Percentiles rank a stretch among this genome's conserved stretches.
Conservation (phyloP, 2,797 vertebrate species). For the Pelochelys cantorii region DNA sequence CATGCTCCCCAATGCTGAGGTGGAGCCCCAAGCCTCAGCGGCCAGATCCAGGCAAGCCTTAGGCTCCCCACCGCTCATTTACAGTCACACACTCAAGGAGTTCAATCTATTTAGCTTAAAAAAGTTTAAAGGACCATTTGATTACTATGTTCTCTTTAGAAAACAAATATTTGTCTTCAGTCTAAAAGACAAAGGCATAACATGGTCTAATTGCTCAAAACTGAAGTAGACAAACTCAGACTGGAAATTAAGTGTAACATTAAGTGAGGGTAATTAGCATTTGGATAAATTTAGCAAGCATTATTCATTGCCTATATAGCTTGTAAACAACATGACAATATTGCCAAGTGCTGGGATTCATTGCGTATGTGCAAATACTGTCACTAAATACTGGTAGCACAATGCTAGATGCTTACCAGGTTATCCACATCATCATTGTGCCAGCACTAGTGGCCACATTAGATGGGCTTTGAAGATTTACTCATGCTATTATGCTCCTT, state of each 20-base stretch:
- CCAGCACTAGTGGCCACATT: background rate
- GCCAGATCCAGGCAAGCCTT: too few species aligned
- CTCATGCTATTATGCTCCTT: background rate
- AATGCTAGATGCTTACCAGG: background rate
- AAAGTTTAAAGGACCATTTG: too few species aligned
- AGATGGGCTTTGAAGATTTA: background rate
- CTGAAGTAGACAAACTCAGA: background rate
- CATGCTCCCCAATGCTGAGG: too few species aligned
- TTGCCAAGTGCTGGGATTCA: background rate
- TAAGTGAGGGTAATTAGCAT: background rate
- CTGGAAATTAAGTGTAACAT: background rate
- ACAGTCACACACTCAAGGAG: background rate
- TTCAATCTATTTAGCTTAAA: background rate
- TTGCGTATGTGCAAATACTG: background rate
- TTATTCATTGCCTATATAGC: background rate
- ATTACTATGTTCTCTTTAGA: too few species aligned
- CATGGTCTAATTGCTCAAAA: background rate
- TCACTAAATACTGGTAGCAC: background rate
- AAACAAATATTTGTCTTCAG: background rate
- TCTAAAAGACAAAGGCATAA: background rate
- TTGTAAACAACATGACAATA: background rate
- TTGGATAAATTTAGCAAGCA: background rate
- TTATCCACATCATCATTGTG: background rate
- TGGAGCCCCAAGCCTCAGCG: too few species aligned
- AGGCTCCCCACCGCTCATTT: too few species aligned